A percentile compares a stretch with the other conserved stretches of the same genome.
phyloP scores from a whole-genome alignment of 1,140 invertebrate genomes.

The Drosophila leontia region DNA sequence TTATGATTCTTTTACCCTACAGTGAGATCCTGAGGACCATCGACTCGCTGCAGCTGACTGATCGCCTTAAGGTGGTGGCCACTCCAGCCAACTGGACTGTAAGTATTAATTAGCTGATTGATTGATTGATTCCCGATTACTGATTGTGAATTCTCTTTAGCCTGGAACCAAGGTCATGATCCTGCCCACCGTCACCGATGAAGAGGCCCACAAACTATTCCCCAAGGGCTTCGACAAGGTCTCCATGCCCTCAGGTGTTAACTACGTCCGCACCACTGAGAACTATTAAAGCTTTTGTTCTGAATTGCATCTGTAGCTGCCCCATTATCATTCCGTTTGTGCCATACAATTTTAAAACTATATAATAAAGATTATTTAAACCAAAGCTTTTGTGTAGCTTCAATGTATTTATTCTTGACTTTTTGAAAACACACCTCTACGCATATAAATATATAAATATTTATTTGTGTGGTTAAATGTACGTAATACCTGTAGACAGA shows the following conservation, averaged over 20 bases:
- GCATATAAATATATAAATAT: neutral
- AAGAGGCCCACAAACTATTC: conserved; percentile 90
- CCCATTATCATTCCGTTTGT: conserved; percentile 15
- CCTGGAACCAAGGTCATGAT: conserved; percentile 93
- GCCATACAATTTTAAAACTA: conserved; percentile 20
- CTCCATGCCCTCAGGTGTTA: conserved; percentile 91
- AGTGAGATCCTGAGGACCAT: conserved; percentile 96
- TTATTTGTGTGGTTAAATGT: no score
- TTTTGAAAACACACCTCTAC: neutral
- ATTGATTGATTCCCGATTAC: conserved; percentile 80
- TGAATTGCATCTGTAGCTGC: neutral
- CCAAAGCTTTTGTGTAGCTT: neutral
- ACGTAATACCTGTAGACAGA: neutral
- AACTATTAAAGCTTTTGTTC: conserved; percentile 85
- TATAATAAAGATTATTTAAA: conserved; percentile 13
- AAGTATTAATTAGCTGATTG: conserved; percentile 62
- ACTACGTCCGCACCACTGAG: conserved; percentile 92
- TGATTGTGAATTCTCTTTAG: conserved; percentile 81
- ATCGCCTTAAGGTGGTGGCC: conserved; percentile 89
- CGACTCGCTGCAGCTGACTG: conserved; percentile 94
- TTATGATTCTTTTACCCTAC: conserved; percentile 48
- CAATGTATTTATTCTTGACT: neutral
- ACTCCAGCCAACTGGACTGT: conserved; percentile 96
- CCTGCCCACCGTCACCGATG: conserved; percentile 89
- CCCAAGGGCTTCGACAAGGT: conserved; percentile 89